A percentile compares a stretch with the other conserved stretches of the same genome.
Conservation (phyloP, 2,888 invertebrate species). For the Lamellibrachia columna region DNA sequence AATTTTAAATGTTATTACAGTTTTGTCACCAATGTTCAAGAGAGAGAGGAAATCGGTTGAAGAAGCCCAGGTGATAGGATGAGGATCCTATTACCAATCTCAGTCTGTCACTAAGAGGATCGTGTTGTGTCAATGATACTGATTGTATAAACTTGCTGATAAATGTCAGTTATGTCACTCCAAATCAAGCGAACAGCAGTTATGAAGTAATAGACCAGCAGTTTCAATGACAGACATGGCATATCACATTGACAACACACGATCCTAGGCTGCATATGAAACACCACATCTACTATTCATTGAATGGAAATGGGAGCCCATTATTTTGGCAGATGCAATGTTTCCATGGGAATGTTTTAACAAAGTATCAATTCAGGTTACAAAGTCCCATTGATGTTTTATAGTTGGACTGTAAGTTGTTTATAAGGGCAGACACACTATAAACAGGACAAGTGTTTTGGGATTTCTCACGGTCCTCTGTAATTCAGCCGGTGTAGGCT, state of each 20-base stretch:
- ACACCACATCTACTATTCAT: background rate
- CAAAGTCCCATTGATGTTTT: background rate
- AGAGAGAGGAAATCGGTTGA: too few species aligned
- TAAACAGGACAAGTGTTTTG: background rate
- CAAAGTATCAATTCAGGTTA: background rate
- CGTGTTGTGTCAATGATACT: background rate
- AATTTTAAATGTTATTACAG: too few species aligned
- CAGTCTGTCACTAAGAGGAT: too few species aligned
- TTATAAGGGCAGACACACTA: background rate
- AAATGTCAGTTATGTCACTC: background rate
- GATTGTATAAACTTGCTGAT: background rate
- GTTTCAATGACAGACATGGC: background rate
- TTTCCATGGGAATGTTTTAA: constrained; percentile 12
- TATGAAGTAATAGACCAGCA: background rate
- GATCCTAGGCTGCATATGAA: background rate
- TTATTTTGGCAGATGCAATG: background rate
- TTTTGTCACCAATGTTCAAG: too few species aligned
- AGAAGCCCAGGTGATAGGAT: too few species aligned
- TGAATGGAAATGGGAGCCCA: background rate
- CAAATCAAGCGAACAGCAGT: background rate
- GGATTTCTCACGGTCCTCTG: background rate
- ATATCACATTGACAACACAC: background rate
- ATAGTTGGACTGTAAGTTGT: background rate
- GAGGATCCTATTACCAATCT: too few species aligned
- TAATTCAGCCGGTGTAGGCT: background rate